Percentiles rank a stretch among this genome's conserved stretches.
Evolutionary conservation across 1,140 invertebrate genomes (phyloP).

Genomic region (Drosophila ironensis): DNA sequence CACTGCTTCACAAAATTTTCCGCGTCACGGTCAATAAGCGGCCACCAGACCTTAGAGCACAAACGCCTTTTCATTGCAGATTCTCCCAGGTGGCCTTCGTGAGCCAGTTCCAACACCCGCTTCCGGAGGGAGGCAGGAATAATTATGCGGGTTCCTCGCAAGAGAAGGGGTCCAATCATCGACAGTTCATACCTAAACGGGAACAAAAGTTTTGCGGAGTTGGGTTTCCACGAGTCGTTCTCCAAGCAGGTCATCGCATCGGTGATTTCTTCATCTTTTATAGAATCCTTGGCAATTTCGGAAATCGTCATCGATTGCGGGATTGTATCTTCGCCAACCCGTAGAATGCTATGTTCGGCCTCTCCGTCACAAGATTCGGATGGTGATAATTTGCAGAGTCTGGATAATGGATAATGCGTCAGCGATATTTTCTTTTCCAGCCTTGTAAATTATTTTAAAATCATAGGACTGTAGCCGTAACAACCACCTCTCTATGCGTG

Average conservation of each 20-base stretch:
- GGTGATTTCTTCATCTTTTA: slow-evolving; percentile 20
- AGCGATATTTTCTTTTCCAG: too few species aligned
- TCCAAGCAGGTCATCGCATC: slow-evolving; percentile 14
- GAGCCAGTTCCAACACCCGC: slow-evolving; percentile 68
- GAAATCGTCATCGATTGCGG: slow-evolving; percentile 10
- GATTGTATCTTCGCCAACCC: too few species aligned
- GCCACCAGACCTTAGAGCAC: slow-evolving; percentile 83
- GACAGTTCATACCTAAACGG: slow-evolving; percentile 27
- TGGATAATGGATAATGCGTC: too few species aligned
- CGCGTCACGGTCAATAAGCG: slow-evolving; percentile 82
- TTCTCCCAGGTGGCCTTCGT: slow-evolving; percentile 83
- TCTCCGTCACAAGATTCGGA: neutral
- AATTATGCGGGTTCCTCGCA: slow-evolving; percentile 39
- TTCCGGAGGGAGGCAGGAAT: slow-evolving; percentile 56
- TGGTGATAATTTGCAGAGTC: too few species aligned
- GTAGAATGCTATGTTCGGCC: too few species aligned
- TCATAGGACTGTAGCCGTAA: too few species aligned
- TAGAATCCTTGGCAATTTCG: slow-evolving; percentile 2
- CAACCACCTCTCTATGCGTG: slow-evolving; percentile 2
- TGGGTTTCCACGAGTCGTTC: slow-evolving; percentile 5
- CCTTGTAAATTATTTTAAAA: too few species aligned
- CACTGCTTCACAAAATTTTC: slow-evolving; percentile 82
- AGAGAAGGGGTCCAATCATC: slow-evolving; percentile 6
- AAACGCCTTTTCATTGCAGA: slow-evolving; percentile 84
- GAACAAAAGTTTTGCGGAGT: slow-evolving; percentile 3